Evolutionary conservation across 2,797 vertebrate species (phyloP), one percentile per base, ranked within the genome.

Genomic region (Girardinus metallicus): DNA sequence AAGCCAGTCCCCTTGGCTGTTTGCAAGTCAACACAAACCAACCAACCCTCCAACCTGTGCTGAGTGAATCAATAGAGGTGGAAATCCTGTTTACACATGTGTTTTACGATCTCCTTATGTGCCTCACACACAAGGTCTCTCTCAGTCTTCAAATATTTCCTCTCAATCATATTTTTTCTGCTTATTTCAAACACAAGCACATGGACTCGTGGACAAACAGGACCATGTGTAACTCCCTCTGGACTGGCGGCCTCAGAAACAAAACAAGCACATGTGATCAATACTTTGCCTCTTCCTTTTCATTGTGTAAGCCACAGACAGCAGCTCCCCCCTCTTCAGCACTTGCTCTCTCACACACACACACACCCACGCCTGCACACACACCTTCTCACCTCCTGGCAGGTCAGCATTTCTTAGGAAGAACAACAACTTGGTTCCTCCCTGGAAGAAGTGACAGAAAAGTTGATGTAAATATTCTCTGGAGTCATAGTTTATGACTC

Each of bases 1-100:
- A 51, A 86, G 41, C 83, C 62, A 26, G 85, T 89, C 91, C 83
- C 43, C 86, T 75, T 51, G 90, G 88, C 89, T 90, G 91, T 92
- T 93, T 91, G 80, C 68, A 89, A 93, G 88, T 90, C 93, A 92
- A 91, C 89, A 90, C 86, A 92, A 91, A 92, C 84, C 88, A 76
- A 80, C 86, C 85, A 89, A 83, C 85, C 90, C 73, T 89, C 79
- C 79, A 75, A 88, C 88, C 84, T 87, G 83, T 31, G 75, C 84
- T 82, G 82, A 80, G 80, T 36, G 75, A 89, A 94, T 94, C 93
- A 90, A 94, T 92, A 91, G 26, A 79, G 79, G 88, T 79, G 81
- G 86, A 85, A 93, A 85, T 88, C 47, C 9, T 92, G 90, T 93
- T 92, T 92, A 90, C 89, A 76, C 86, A 76, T 68, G 83, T 87